These are phyloP conservation scores for Oreochromis niloticus DNA, from an alignment of 2,113 vertebrate species.

Conservation along the genomic window DNA sequence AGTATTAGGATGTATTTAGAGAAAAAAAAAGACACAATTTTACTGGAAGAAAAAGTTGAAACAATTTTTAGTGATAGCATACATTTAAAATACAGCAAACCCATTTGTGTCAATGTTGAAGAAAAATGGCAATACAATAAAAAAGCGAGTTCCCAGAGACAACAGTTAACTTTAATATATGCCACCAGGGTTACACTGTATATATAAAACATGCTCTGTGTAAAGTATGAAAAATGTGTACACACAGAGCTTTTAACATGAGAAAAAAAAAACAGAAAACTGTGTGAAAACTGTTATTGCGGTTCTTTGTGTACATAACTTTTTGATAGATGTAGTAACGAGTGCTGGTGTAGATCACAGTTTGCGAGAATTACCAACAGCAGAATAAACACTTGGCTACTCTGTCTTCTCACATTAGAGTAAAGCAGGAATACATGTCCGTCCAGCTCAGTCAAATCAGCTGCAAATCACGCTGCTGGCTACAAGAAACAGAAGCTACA, in stretches of 20 bases:
- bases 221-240: neutral
- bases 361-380: constrained; percentile 11
- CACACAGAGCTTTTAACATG: neutral
- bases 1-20: neutral
- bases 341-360: constrained; percentile 2
- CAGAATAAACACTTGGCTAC: constrained; percentile 2
- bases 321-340: neutral
- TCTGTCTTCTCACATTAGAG: constrained; percentile 6
- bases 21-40: neutral
- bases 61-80: neutral
- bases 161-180: neutral
- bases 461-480: neutral
- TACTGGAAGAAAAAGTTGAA: neutral
- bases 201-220: neutral
- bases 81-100: neutral
- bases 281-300: neutral
- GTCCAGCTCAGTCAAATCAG: neutral
- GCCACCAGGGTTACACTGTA: neutral
- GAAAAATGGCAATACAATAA: neutral
- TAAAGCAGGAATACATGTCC: neutral
- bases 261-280: neutral
- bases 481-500: neutral
- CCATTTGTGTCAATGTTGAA: neutral
- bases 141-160: neutral
- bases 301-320: neutral